Evolutionary conservation across 2,113 vertebrate species (phyloP).

Genomic region (Crocuta crocuta): DNA sequence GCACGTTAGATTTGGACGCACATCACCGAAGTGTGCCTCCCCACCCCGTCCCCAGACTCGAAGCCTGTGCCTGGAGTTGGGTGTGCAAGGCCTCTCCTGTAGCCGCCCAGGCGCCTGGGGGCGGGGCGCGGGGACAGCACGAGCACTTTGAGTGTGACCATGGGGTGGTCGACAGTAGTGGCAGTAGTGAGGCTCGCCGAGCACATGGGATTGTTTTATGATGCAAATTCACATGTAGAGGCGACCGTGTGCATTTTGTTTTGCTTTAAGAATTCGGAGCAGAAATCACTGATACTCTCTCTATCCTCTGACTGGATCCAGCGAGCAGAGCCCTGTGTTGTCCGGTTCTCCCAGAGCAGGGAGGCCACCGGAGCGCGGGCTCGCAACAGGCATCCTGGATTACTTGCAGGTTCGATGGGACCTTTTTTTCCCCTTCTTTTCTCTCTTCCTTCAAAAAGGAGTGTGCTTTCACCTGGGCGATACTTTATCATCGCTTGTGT

Average conservation of each 20-base stretch:
- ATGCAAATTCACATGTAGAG: not conserved
- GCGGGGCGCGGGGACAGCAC: not conserved
- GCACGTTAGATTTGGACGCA: constrained; percentile 57
- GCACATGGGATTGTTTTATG: not conserved
- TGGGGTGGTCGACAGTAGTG: not conserved
- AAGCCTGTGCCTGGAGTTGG: constrained; percentile 13
- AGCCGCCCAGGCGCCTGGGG: not conserved
- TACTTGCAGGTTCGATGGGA: not conserved
- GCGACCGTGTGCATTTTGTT: not conserved
- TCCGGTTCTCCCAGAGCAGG: constrained; percentile 52
- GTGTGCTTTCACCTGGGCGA: constrained; percentile 63
- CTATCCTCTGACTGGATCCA: not conserved
- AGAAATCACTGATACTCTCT: constrained; percentile 27
- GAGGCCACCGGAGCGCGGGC: constrained; percentile 49
- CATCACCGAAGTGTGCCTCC: rapidly evolving
- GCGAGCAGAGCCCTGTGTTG: constrained; percentile 20
- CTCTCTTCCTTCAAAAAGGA: constrained; percentile 62
- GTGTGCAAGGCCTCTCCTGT: not conserved
- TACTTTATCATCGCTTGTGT: constrained; percentile 65
- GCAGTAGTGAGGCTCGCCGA: not conserved
- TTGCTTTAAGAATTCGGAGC: constrained; percentile 54
- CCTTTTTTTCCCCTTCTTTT: not conserved
- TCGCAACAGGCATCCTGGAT: constrained; percentile 51
- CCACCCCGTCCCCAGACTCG: not conserved
- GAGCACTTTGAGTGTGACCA: not conserved